Evolutionary conservation across 2,888 invertebrate genomes (phyloP).

Genomic region (Tolmerus cingulatus): DNA sequence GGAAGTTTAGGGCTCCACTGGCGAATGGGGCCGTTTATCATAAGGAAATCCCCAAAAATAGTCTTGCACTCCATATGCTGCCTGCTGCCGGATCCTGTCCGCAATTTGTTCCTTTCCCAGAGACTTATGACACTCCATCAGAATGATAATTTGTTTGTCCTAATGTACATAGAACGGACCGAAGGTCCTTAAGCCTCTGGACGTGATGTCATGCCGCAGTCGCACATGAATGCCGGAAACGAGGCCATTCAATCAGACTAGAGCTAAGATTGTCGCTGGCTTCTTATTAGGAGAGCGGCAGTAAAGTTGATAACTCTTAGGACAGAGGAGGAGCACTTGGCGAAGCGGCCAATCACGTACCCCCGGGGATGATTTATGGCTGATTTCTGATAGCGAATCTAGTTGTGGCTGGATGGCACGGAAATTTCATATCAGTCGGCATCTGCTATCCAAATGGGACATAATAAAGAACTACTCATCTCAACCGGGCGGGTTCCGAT

Average conservation of each 20-base stretch:
- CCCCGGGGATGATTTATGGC: neutral
- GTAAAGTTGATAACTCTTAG: neutral
- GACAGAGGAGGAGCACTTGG: neutral
- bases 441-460: neutral
- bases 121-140: neutral
- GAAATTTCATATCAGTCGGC: neutral
- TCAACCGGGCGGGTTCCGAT: neutral
- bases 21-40: neutral
- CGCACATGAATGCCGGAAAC: neutral
- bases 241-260: neutral
- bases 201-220: neutral
- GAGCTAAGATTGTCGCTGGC: neutral
- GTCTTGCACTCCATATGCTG: neutral
- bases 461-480: neutral
- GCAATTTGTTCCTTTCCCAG: neutral
- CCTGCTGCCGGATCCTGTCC: neutral
- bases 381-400: neutral
- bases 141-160: neutral
- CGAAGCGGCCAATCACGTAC: neutral
- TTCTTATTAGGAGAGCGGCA: neutral
- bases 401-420: neutral
- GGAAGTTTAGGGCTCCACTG: neutral
- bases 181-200: neutral
- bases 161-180: neutral
- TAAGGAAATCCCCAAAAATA: neutral